Base-by-base conservation (phyloP, 2,797 vertebrate genomes). In the Sibirionetta formosa region DNA sequence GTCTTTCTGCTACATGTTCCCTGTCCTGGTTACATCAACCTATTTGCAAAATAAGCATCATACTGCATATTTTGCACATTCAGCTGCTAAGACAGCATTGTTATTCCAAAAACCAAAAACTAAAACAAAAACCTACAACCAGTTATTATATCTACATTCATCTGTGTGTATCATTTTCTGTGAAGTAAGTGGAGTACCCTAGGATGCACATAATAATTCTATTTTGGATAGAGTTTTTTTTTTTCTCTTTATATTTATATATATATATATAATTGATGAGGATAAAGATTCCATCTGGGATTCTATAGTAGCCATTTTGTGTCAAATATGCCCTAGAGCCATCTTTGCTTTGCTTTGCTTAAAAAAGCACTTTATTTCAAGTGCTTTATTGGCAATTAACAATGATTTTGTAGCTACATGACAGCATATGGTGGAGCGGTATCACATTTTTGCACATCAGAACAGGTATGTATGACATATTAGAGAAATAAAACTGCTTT, bases 311-410 rank as follows among this genome's bases (percentile, higher is more conserved):
- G 6, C 7, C 14, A 56, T 81, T 88, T 64, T 48, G 44, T 75
- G 54, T 61, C 24, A 85, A 80, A 63, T 82, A 26, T 68, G 23
- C n/a, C 61, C 19, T 72, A 46, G 35, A 90, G 19, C 17, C 33
- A 50, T 71, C 31, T 85, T 85, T 53, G 19, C 31, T 63, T 77
- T 77, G 35, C 33, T 82, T 54, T 92, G 46, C 68, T 94, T 93
- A 93, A 90, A 71, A 64, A 81, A 54, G 18, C 18, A 68, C 31
- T 89, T 86, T 66, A 42, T 87, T 94, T 89, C 38, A 61, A 69
- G 14, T 63, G 8, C 20, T 66, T 87, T 83, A 58, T 40, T 88
- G 54, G 12, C 46, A 94, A 60, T 93, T 93, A 42, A 33, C 29
- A 78, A 42, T 69, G 48, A 57, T 75, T 89, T 77, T 78, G 65